Conservation (phyloP, 2,888 invertebrate genomes). For the Orgyia antiqua region DNA sequence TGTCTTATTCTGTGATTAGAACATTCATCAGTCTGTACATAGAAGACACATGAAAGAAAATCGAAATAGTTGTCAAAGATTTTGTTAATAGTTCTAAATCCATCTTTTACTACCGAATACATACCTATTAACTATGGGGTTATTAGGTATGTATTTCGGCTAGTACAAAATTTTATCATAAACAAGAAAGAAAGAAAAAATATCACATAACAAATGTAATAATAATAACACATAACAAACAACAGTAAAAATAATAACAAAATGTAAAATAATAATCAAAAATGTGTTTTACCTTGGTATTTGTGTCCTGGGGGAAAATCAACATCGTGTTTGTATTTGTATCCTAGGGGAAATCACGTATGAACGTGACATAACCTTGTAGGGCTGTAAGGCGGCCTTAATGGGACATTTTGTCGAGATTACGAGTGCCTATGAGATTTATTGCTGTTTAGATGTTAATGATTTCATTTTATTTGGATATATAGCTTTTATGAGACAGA, state of each 20-base stretch:
- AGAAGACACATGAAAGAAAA: too few species aligned
- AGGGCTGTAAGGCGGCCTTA: slow-evolving; percentile 4
- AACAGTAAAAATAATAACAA: slow-evolving; percentile 14
- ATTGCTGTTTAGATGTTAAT: slow-evolving; percentile 10
- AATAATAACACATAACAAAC: slow-evolving; percentile 4
- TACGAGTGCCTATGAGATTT: slow-evolving; percentile 16
- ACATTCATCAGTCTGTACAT: too few species aligned
- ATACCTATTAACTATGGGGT: too few species aligned
- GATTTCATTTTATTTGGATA: not conserved
- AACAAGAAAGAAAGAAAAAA: too few species aligned
- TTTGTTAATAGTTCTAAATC: too few species aligned
- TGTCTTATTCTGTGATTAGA: too few species aligned
- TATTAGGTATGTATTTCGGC: too few species aligned
- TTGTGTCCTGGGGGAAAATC: not conserved
- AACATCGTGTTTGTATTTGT: slow-evolving; percentile 27
- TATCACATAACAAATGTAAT: too few species aligned
- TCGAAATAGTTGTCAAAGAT: too few species aligned
- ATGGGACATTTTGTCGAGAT: slow-evolving; percentile 20
- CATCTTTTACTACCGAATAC: too few species aligned
- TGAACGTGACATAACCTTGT: slow-evolving; percentile 12
- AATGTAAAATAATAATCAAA: slow-evolving; percentile 20
- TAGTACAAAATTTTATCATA: too few species aligned
- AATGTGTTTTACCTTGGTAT: slow-evolving; percentile 1
- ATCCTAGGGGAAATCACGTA: slow-evolving; percentile 26
- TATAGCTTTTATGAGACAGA: not conserved